Evolutionary conservation across 1,140 invertebrate genomes (phyloP), one percentile per base, ranked within the genome.

Genomic region (Trichoplusia ni): DNA sequence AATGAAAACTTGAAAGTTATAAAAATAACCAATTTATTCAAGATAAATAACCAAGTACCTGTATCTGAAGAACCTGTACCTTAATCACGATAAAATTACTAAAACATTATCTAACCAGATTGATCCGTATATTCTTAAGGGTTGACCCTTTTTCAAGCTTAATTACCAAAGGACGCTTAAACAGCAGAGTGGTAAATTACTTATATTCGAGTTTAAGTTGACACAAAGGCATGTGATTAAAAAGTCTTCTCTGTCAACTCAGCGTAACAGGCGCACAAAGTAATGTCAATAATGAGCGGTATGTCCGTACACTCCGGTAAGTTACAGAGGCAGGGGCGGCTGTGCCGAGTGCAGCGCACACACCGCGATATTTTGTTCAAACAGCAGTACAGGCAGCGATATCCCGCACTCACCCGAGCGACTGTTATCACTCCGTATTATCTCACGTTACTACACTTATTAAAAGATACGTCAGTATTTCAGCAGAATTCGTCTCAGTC

Each of bases 241-340:
- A 13, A 0, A 46, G 6, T 29, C 2, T 14, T 47, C 14, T 47
- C 29, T 29, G 46, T 16, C 8, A 1, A 37, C 6, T 8, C 44
- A 6, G 11, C 4, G 49, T 23, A 25, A 25, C 46, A 38, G 13
- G 27, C 21, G 18, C 21, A 16, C 11, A 11, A 53, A 18, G 13
- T 16, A 37, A 23, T 16, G 51, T 54, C 51, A 54, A 54, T 27
- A 54, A 54, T 40, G 33, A 56, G 33, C 33, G 35, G 51, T 27
- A 23, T 47, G 44, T 23, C 8, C 29, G 29, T 9, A n/a, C 23
- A 14, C 11, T n/a, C 19, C 11, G 7, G 11, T 25, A 14, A 56
- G 38, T 23, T 56, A 27, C 40, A 27, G 51, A 40, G 8, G 23
- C 16, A 18, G 1, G 2, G 33, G 33, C 33, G 11, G 7, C 25